Evolutionary conservation across 2,113 vertebrate species (phyloP).

Genomic region (Clarias gariepinus): DNA sequence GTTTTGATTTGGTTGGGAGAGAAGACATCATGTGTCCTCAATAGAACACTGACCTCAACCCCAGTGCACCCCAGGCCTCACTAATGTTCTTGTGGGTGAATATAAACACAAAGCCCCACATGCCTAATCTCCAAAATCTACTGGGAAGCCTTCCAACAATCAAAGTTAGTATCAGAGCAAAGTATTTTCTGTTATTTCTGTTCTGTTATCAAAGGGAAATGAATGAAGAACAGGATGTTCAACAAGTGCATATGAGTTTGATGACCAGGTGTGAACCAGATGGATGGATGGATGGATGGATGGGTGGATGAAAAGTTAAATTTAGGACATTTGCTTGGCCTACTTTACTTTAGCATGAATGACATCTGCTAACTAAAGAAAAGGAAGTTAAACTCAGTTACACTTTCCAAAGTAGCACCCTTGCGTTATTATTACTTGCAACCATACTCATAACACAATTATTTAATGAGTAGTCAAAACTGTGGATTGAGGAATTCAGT

Average conservation of each 20-base stretch:
- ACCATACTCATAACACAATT: neutral
- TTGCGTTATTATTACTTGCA: neutral
- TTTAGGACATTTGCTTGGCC: neutral
- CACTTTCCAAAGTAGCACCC: neutral
- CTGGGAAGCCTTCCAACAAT: neutral
- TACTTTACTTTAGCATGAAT: neutral
- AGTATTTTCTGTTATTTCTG: too few species aligned
- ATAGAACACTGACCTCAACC: neutral
- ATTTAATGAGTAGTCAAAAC: neutral
- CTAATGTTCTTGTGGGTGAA: neutral
- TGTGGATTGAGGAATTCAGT: neutral
- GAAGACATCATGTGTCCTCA: neutral
- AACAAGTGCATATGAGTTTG: neutral
- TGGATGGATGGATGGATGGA: slow-evolving; percentile 4
- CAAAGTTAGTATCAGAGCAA: neutral
- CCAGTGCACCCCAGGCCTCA: neutral
- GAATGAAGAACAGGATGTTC: neutral
- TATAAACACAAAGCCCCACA: neutral
- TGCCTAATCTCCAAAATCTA: neutral
- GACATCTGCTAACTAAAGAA: neutral
- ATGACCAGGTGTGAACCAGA: neutral
- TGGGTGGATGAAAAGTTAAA: neutral
- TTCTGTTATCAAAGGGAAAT: too few species aligned
- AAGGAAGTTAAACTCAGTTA: neutral
- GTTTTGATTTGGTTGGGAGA: neutral